These are phyloP conservation scores for Mohoua ochrocephala DNA, from an alignment of 2,113 vertebrate genomes.

Conservation along the genomic window DNA sequence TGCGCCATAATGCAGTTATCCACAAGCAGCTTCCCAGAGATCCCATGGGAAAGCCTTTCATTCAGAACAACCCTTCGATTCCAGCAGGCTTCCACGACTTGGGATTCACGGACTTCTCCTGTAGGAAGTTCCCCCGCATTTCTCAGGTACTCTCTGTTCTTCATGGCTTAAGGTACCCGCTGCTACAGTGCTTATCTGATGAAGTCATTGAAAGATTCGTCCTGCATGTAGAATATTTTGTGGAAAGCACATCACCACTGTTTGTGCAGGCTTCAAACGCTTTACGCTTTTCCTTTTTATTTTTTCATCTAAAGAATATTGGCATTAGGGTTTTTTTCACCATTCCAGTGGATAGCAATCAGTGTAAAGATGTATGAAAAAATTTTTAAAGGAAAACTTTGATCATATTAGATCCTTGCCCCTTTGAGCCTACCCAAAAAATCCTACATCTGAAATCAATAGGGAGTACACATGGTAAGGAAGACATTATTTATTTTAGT, in stretches of 20 bases:
- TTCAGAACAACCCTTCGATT: constrained; percentile 97
- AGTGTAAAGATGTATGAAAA: background rate
- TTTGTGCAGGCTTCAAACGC: background rate
- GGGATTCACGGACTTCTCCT: constrained; percentile 97
- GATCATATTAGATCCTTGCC: background rate
- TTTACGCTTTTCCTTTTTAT: background rate
- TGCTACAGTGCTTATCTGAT: background rate
- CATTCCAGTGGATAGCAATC: background rate
- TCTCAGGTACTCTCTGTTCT: constrained; percentile 81
- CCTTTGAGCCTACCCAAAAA: background rate
- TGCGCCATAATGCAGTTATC: constrained; percentile 90
- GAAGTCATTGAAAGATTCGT: background rate
- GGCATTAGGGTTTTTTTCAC: background rate
- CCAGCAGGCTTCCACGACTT: constrained; percentile 95
- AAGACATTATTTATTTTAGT: background rate
- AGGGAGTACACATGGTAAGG: background rate
- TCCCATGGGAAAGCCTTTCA: constrained; percentile 88
- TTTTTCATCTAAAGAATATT: background rate
- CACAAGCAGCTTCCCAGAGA: constrained; percentile 94
- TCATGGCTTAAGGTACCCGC: background rate
- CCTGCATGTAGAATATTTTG: background rate
- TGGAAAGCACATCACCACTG: background rate
- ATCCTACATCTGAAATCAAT: background rate
- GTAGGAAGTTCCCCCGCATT: constrained; percentile 91
- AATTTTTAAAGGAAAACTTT: background rate